Conservation (phyloP, 2,888 invertebrate genomes). For the Hydropsyche betteni region DNA sequence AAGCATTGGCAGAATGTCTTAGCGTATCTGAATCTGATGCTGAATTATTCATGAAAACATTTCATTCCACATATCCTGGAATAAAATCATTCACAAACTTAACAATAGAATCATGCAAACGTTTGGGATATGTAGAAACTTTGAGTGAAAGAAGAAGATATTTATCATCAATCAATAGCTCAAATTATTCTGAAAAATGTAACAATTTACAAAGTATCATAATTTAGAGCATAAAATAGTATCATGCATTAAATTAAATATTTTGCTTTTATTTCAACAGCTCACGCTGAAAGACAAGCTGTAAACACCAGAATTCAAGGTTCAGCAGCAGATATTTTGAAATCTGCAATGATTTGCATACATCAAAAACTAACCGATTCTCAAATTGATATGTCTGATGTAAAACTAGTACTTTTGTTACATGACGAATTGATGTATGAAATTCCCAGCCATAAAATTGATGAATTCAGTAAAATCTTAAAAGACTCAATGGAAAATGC, state of each 20-base stretch:
- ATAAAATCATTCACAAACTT: slow-evolving; percentile 69
- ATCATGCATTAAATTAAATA: slow-evolving; percentile 9
- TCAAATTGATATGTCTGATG: slow-evolving; percentile 59
- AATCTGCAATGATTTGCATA: slow-evolving; percentile 86
- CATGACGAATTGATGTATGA: slow-evolving; percentile 98
- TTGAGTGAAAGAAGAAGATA: slow-evolving; percentile 81
- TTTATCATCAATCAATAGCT: slow-evolving; percentile 77
- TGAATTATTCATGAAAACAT: slow-evolving; percentile 78
- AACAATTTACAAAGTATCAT: slow-evolving; percentile 43
- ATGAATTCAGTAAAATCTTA: slow-evolving; percentile 70
- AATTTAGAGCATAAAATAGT: slow-evolving; percentile 15
- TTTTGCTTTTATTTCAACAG: slow-evolving; percentile 58
- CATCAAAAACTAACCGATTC: slow-evolving; percentile 66
- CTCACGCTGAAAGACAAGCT: slow-evolving; percentile 93
- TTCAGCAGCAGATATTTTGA: slow-evolving; percentile 95
- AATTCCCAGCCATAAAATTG: slow-evolving; percentile 70
- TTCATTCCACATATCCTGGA: slow-evolving; percentile 79
- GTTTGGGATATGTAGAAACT: slow-evolving; percentile 84
- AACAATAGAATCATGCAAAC: slow-evolving; percentile 71
- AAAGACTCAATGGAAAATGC: slow-evolving; percentile 84
- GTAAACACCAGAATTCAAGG: slow-evolving; percentile 96
- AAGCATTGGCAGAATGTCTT: slow-evolving; percentile 80
- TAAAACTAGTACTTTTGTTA: slow-evolving; percentile 84
- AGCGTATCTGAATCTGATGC: slow-evolving; percentile 84
- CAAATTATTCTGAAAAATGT: slow-evolving; percentile 69